A percentile compares a stretch with the other conserved stretches of the same genome.
phyloP scores from a whole-genome alignment of 2,888 invertebrate species.

The Falcaria lacertinaria region DNA sequence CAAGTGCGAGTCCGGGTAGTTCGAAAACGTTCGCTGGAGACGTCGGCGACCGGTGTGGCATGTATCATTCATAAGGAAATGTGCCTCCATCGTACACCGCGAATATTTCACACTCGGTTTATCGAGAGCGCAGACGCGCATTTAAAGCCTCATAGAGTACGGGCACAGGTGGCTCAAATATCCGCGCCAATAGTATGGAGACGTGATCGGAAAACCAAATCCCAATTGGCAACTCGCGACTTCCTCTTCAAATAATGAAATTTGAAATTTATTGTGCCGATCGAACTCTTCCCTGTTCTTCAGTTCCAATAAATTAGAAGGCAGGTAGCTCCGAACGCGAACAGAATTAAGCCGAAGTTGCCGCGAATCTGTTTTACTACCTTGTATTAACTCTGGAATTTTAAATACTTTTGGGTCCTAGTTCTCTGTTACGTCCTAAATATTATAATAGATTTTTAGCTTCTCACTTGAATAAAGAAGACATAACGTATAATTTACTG shows the following conservation, averaged over 20 bases:
- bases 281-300: slow-evolving; percentile 52
- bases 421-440: slow-evolving; percentile 7
- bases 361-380: slow-evolving; percentile 36
- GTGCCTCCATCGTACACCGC: slow-evolving; percentile 57
- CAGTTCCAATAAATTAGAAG: slow-evolving; percentile 62
- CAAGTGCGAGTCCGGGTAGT: slow-evolving; percentile 34
- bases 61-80: slow-evolving; percentile 77
- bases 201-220: slow-evolving; percentile 75
- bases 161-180: slow-evolving; percentile 75
- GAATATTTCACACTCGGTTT: slow-evolving; percentile 76
- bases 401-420: slow-evolving; percentile 30
- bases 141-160: slow-evolving; percentile 75
- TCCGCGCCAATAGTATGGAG: slow-evolving; percentile 73
- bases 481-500: too few relatives aligned
- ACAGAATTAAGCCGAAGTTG: slow-evolving; percentile 41
- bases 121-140: slow-evolving; percentile 69
- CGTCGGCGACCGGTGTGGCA: slow-evolving; percentile 44
- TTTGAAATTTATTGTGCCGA: slow-evolving; percentile 75
- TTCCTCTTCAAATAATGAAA: slow-evolving; percentile 77
- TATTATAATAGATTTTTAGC: too few relatives aligned
- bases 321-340: slow-evolving; percentile 43
- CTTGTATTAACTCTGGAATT: slow-evolving; percentile 30
- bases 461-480: too few relatives aligned
- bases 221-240: slow-evolving; percentile 69
- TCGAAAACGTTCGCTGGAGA: slow-evolving; percentile 33